Evolutionary conservation across 2,113 vertebrate species (phyloP).

Genomic region (Regulus satrapa): DNA sequence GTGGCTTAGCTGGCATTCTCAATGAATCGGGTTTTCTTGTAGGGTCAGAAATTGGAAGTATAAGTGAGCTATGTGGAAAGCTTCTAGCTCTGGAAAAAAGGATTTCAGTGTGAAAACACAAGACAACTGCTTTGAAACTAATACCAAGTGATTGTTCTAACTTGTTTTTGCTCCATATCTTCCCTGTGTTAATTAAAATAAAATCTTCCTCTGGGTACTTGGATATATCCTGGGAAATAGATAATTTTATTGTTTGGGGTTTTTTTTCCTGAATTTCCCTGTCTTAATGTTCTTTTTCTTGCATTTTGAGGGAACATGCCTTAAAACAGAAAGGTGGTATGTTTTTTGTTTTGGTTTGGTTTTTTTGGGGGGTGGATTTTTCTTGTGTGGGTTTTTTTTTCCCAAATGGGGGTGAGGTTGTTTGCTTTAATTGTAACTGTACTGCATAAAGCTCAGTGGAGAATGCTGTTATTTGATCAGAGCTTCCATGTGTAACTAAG

Average conservation of each 20-base stretch:
- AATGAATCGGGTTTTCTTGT: background rate
- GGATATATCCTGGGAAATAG: background rate
- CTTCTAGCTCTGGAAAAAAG: background rate
- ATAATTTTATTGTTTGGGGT: background rate
- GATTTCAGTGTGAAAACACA: background rate
- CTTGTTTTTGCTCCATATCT: background rate
- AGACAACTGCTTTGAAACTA: background rate
- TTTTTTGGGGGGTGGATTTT: too few relatives aligned
- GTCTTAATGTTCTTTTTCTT: background rate
- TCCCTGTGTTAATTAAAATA: slow-evolving; percentile 17
- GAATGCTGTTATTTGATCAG: background rate
- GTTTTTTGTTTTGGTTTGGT: too few relatives aligned
- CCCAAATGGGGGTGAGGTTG: accelerated
- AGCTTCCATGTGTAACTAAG: background rate
- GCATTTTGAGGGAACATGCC: background rate
- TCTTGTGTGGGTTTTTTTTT: too few relatives aligned
- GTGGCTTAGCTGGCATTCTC: background rate
- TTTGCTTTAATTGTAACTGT: background rate
- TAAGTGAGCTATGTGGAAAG: background rate
- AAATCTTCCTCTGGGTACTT: background rate
- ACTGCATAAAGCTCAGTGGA: background rate
- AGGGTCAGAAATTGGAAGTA: background rate
- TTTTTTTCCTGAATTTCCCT: background rate
- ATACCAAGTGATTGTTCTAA: background rate
- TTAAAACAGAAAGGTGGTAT: background rate